These are phyloP conservation scores for Acanthurus tractus DNA, from an alignment of 2,797 vertebrate genomes.

Conservation along the genomic window DNA sequence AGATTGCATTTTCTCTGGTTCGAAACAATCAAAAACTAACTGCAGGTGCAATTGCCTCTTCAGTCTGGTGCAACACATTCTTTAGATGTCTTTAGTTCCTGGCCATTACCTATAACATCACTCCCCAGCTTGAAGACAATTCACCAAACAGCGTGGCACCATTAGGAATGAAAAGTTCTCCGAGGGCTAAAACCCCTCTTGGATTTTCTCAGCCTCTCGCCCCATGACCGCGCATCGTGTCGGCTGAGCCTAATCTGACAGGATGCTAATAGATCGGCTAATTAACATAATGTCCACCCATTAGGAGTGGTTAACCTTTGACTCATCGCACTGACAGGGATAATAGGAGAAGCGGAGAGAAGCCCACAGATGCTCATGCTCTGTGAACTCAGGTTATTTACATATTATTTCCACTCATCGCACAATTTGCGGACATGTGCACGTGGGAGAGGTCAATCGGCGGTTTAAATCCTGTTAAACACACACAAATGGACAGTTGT, in stretches of 20 bases:
- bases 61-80: conserved; percentile 25
- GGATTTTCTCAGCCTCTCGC: conserved; percentile 55
- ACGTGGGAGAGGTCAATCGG: background rate
- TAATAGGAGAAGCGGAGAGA: conserved; percentile 52
- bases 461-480: background rate
- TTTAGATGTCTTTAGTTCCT: conserved; percentile 52
- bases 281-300: conserved; percentile 80
- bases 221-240: conserved; percentile 57
- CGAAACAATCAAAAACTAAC: conserved; percentile 13
- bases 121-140: conserved; percentile 35
- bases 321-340: conserved; percentile 60
- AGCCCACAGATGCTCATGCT: conserved; percentile 28
- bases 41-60: conserved; percentile 28
- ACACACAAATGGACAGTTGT: background rate
- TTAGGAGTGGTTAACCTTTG: conserved; percentile 77
- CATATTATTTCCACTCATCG: conserved; percentile 25
- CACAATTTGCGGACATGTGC: background rate
- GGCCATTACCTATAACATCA: conserved; percentile 41
- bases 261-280: conserved; percentile 74
- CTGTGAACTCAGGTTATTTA: conserved; percentile 58
- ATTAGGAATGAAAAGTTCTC: conserved; percentile 57
- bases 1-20: background rate
- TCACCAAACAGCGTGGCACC: conserved; percentile 30
- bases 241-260: conserved; percentile 78
- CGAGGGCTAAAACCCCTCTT: conserved; percentile 45